Conservation (phyloP, 2,113 vertebrate genomes). For the Dicerorhinus sumatrensis region DNA sequence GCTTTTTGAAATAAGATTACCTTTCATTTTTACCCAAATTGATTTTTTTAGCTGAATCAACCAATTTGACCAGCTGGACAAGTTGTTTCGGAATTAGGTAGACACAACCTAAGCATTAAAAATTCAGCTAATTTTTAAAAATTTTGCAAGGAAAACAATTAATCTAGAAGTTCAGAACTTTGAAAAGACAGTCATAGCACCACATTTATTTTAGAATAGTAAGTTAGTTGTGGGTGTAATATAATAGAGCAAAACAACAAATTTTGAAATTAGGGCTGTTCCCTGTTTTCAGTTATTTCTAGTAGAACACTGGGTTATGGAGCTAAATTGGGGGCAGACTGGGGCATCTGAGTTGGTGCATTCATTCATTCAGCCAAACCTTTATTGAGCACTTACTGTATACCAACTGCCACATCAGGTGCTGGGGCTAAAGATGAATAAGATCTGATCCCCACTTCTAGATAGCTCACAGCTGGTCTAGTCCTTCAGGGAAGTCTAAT, state of each 20-base stretch:
- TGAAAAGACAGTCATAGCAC: background rate
- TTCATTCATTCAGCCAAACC: background rate
- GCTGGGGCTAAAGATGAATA: background rate
- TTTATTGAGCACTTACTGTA: background rate
- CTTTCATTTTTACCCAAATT: constrained; percentile 28
- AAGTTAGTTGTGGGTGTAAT: background rate
- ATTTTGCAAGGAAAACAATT: background rate
- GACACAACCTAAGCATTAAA: background rate
- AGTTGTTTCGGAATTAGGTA: constrained; percentile 12
- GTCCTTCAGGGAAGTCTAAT: background rate
- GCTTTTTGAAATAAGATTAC: background rate
- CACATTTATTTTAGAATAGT: background rate
- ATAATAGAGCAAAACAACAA: background rate
- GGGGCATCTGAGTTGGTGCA: background rate
- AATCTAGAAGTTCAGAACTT: background rate
- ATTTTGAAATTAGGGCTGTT: background rate
- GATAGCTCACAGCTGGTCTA: background rate
- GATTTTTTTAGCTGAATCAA: background rate
- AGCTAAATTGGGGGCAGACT: background rate
- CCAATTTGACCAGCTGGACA: background rate
- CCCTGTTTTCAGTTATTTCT: background rate
- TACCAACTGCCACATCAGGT: background rate
- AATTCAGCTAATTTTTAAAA: background rate
- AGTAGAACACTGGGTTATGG: background rate
- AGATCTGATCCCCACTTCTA: background rate